phyloP scores from a whole-genome alignment of 2,797 vertebrate species.

The Rhinichthys osculus region DNA sequence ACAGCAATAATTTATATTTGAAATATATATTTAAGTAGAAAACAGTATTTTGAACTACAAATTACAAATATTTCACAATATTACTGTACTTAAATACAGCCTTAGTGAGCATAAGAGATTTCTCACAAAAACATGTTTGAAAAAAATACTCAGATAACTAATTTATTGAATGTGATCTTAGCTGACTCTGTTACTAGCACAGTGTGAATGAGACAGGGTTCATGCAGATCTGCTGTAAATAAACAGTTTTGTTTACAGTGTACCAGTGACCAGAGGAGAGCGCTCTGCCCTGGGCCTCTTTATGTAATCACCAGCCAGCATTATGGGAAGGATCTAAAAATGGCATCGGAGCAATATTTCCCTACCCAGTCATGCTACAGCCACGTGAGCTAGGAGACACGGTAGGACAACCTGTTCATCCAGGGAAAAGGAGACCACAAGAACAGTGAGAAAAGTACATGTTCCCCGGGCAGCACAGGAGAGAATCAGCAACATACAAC shows the following conservation, averaged over 20 bases:
- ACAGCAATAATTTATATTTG: background rate
- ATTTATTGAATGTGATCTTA: background rate
- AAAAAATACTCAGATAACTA: background rate
- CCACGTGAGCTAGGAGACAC: constrained; percentile 59
- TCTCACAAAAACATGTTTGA: background rate
- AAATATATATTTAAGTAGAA: background rate
- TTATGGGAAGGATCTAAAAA: constrained; percentile 62
- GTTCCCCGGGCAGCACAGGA: background rate
- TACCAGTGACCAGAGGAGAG: background rate
- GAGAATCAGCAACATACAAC: constrained; percentile 6
- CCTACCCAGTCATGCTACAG: constrained; percentile 13
- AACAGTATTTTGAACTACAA: background rate
- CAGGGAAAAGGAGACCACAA: constrained; percentile 13
- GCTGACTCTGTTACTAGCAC: background rate
- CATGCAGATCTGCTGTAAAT: background rate
- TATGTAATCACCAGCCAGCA: constrained; percentile 50
- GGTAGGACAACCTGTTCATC: constrained; percentile 33
- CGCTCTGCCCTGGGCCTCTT: constrained; percentile 40
- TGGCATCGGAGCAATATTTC: constrained; percentile 50
- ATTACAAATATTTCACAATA: background rate
- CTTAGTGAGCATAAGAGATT: background rate
- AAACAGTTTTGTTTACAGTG: constrained; percentile 9
- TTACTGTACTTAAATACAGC: background rate
- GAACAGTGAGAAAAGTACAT: constrained; percentile 55
- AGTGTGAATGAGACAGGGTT: too few species aligned